Evolutionary conservation across 2,113 vertebrate species (phyloP).

Genomic region (Salvelinus alpinus): DNA sequence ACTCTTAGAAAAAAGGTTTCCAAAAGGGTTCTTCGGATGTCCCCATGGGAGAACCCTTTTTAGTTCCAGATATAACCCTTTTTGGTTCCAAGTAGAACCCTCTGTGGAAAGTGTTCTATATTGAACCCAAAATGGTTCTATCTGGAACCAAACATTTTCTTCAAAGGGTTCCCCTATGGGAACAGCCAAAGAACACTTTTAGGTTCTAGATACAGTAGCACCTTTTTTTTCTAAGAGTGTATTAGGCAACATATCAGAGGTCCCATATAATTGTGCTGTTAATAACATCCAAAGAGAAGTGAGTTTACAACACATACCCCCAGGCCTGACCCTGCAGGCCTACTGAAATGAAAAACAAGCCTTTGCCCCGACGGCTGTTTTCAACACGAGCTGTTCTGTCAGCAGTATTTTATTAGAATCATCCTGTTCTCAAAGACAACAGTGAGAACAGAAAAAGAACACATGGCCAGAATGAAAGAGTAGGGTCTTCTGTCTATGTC

Average conservation of each 20-base stretch:
- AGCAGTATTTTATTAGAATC: conserved; percentile 66
- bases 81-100: too few relatives aligned
- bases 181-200: too few relatives aligned
- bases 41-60: too few relatives aligned
- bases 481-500: conserved; percentile 2
- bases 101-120: too few relatives aligned
- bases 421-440: conserved; percentile 56
- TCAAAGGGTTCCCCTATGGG: too few relatives aligned
- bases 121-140: too few relatives aligned
- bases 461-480: conserved; percentile 21
- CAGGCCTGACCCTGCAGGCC: conserved; percentile 56
- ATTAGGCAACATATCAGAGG: conserved; percentile 25
- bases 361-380: conserved; percentile 47
- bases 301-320: conserved; percentile 51
- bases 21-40: too few relatives aligned
- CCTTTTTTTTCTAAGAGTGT: neutral
- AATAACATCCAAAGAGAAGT: conserved; percentile 51
- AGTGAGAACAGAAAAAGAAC: conserved; percentile 29
- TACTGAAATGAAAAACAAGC: conserved; percentile 67
- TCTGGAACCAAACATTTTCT: too few relatives aligned
- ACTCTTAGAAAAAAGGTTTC: too few relatives aligned
- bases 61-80: too few relatives aligned
- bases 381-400: conserved; percentile 63
- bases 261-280: conserved; percentile 41
- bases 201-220: too few relatives aligned